Conservation (phyloP, 2,888 invertebrate species). For the Anodontia alba region DNA sequence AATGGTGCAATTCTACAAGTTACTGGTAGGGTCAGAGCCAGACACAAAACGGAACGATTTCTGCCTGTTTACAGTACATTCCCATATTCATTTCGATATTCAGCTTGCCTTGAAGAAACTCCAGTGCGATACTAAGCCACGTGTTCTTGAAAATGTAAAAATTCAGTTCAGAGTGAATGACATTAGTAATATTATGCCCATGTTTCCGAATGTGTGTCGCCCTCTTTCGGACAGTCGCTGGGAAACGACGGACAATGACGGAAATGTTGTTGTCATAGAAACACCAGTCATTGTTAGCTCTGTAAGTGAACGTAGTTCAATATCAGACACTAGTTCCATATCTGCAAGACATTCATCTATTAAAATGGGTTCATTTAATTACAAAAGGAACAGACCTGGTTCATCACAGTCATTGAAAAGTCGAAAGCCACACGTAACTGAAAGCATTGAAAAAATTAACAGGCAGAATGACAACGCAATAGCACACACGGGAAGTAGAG, state of each 20-base stretch:
- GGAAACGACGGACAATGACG: conserved; percentile 80
- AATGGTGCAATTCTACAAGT: conserved; percentile 78
- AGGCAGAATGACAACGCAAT: neutral
- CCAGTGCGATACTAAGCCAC: conserved; percentile 62
- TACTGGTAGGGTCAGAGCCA: conserved; percentile 75
- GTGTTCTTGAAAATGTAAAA: conserved; percentile 65
- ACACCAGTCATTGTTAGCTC: conserved; percentile 28
- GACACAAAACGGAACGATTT: conserved; percentile 76
- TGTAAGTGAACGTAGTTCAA: conserved; percentile 46
- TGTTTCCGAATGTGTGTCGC: conserved; percentile 78
- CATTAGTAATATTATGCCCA: conserved; percentile 76
- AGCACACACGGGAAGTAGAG: neutral
- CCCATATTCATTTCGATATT: conserved; percentile 73
- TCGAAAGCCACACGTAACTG: neutral
- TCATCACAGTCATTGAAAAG: neutral
- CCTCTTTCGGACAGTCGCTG: conserved; percentile 77
- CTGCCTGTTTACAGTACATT: conserved; percentile 77
- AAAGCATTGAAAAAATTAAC: neutral
- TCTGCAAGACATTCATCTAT: conserved; percentile 39
- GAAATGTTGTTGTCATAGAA: conserved; percentile 77
- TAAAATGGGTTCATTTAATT: conserved; percentile 1
- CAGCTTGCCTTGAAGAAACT: conserved; percentile 80
- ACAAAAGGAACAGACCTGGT: neutral
- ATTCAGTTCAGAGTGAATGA: conserved; percentile 77
- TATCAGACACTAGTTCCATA: conserved; percentile 53